Conservation (phyloP, 1,140 invertebrate genomes). For the Leptestheria dahalacensis region DNA sequence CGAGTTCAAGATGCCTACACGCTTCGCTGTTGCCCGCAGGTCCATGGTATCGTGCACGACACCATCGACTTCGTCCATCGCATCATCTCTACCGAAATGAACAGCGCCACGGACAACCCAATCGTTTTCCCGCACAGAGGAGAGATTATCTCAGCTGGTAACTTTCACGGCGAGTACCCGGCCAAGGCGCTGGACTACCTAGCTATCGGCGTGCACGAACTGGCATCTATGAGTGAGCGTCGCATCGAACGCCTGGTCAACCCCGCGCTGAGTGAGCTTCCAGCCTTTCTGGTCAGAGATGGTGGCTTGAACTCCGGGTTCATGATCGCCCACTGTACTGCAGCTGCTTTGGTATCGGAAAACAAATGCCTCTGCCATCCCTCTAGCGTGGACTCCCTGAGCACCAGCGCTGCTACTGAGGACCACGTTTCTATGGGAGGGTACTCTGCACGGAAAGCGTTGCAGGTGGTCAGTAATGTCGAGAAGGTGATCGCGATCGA, state of each 20-base stretch:
- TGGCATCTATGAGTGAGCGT: conserved; percentile 55
- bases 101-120: conserved; percentile 59
- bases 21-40: conserved; percentile 52
- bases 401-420: conserved; percentile 57
- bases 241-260: conserved; percentile 53
- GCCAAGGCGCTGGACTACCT: conserved; percentile 57
- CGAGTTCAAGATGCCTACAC: conserved; percentile 61
- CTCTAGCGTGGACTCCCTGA: conserved; percentile 50
- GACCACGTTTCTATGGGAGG: conserved; percentile 65
- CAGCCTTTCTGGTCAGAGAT: conserved; percentile 50
- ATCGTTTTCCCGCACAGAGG: conserved; percentile 25
- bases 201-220: conserved; percentile 52
- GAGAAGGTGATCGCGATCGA: conserved; percentile 55
- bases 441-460: conserved; percentile 49
- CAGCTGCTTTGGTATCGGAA: conserved; percentile 51
- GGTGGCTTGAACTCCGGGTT: conserved; percentile 61
- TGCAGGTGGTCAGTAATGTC: conserved; percentile 46
- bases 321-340: conserved; percentile 59
- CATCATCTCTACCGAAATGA: conserved; percentile 49
- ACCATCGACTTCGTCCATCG: conserved; percentile 49
- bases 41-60: conserved; percentile 49
- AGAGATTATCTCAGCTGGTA: conserved; percentile 50
- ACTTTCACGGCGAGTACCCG: conserved; percentile 57
- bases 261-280: conserved; percentile 47
- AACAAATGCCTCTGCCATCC: conserved; percentile 63